phyloP scores from a whole-genome alignment of 2,113 vertebrate genomes.

The Sminthopsis crassicaudata region DNA sequence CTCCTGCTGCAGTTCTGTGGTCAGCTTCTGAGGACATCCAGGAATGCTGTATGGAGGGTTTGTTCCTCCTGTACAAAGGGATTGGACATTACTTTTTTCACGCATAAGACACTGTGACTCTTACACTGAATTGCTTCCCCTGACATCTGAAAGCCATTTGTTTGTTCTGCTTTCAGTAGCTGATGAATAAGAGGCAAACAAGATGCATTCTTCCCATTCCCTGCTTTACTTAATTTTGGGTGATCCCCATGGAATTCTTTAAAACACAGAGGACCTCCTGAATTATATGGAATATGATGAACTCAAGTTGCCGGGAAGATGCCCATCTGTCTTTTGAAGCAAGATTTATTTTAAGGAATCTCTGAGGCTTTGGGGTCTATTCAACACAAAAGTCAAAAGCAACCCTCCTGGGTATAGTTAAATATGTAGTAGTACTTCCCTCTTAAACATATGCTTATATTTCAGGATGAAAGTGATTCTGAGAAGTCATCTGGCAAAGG shows the following conservation, averaged over 20 bases:
- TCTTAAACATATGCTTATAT: slow-evolving; percentile 70
- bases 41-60: not conserved
- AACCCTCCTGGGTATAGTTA: slow-evolving; percentile 66
- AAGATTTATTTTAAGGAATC: slow-evolving; percentile 64
- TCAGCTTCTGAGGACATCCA: not conserved
- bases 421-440: slow-evolving; percentile 61
- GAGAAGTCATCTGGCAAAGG: slow-evolving; percentile 64
- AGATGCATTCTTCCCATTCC: not conserved
- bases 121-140: not conserved
- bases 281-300: slow-evolving; percentile 40
- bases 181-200: not conserved
- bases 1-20: fast-evolving
- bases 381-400: slow-evolving; percentile 57
- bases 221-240: not conserved
- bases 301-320: slow-evolving; percentile 23
- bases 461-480: slow-evolving; percentile 60
- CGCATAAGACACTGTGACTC: not conserved
- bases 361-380: slow-evolving; percentile 70
- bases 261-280: slow-evolving; percentile 26
- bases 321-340: slow-evolving; percentile 43
- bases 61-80: not conserved
- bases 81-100: slow-evolving; percentile 15
- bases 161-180: not conserved
- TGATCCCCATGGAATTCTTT: slow-evolving; percentile 14
- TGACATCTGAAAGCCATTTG: not conserved